These are phyloP conservation scores for Cirrhinus mrigala DNA, from an alignment of 2,797 vertebrate genomes.

Conservation along the genomic window DNA sequence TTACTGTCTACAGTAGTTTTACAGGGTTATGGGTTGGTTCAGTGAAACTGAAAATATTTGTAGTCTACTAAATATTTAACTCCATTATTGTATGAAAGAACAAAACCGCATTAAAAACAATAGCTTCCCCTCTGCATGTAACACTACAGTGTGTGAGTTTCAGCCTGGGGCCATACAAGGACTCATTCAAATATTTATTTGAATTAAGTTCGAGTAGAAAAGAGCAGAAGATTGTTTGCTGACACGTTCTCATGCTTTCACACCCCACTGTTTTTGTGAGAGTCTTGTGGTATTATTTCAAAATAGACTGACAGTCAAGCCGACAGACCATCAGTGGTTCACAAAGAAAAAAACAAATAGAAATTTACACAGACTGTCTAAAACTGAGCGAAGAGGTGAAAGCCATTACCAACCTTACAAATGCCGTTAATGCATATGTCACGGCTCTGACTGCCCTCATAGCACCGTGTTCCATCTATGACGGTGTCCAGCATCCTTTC, in stretches of 20 bases:
- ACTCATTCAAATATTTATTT: neutral
- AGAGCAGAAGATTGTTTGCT: neutral
- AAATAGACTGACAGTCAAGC: neutral
- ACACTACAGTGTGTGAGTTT: neutral
- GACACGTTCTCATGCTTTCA: neutral
- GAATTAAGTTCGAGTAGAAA: neutral
- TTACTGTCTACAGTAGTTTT: neutral
- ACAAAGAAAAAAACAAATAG: conserved; percentile 9
- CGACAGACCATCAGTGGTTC: neutral
- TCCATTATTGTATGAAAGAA: neutral
- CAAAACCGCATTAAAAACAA: neutral
- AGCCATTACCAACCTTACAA: conserved; percentile 86
- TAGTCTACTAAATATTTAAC: conserved; percentile 6
- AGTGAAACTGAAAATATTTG: neutral
- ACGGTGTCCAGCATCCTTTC: conserved; percentile 91
- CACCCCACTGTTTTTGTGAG: neutral
- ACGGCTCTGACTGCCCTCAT: conserved; percentile 80
- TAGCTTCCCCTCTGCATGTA: neutral
- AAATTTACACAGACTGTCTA: neutral
- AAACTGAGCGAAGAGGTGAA: neutral
- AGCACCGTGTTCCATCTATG: conserved; percentile 89
- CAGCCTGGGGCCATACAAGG: neutral
- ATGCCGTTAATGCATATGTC: conserved; percentile 95
- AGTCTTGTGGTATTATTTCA: conserved; percentile 7
- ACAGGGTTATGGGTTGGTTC: neutral